Conservation (phyloP, 1,140 invertebrate genomes). For the Leptinotarsa defecta region DNA sequence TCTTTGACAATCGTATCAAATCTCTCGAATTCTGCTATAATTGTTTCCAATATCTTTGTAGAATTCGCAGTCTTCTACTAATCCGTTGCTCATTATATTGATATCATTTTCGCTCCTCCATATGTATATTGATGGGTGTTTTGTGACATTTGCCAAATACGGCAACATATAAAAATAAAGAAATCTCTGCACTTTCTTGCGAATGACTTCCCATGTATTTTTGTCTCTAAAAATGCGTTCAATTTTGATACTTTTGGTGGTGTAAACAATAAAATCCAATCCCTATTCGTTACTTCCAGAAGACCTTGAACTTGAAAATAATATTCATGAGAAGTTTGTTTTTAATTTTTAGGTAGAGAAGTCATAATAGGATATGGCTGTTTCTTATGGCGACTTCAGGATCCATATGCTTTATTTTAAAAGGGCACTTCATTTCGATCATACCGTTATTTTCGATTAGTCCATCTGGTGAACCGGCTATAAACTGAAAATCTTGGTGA, state of each 20-base stretch:
- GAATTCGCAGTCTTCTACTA: no score
- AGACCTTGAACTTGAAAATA: constrained; percentile 32
- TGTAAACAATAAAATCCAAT: constrained; percentile 23
- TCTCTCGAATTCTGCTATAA: no score
- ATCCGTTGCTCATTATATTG: no score
- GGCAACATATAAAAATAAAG: no score
- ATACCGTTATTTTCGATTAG: constrained; percentile 26
- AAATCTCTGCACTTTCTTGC: no score
- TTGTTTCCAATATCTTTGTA: no score
- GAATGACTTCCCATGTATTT: neutral
- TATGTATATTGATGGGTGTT: neutral
- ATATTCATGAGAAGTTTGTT: constrained; percentile 8
- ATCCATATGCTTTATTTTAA: constrained; percentile 3
- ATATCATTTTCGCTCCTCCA: neutral
- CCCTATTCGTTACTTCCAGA: constrained; percentile 15
- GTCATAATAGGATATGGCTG: neutral
- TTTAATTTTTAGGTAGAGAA: neutral
- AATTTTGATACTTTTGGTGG: constrained; percentile 6
- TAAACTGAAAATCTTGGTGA: neutral
- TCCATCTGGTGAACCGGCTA: constrained; percentile 36
- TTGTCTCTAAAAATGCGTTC: constrained; percentile 5
- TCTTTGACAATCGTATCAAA: no score
- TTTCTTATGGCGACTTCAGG: neutral
- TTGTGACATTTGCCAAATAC: no score
- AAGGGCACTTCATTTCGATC: constrained; percentile 38